Evolutionary conservation across 2,113 vertebrate genomes (phyloP), one percentile per base, ranked within the genome.

Genomic region (Grallaria varia): DNA sequence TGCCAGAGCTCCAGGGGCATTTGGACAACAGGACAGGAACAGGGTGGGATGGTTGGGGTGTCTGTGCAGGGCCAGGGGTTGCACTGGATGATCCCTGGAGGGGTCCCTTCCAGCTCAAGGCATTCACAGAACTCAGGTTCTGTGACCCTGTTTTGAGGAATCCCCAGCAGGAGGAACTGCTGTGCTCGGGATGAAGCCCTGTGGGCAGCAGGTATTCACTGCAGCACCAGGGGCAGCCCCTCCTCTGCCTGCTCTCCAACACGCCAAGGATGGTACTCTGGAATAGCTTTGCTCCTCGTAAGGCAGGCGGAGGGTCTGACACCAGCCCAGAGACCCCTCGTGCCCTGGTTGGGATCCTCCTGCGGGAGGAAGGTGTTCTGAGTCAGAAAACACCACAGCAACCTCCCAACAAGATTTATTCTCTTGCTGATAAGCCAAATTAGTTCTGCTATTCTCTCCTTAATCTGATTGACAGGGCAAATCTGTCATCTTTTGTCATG

Each of bases 361-460:
- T 72, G 69, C 39, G 33, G 20, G 30, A 39, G 37, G 28, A 62
- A 66, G 21, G 35, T 53, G 45, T 5, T 69, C 6, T 6, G 40
- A 67, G 3, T 7, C 16, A 52, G 49, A 17, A 56, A 91, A 55
- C 52, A 12, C 30, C 27, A 4, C 53, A 40, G 12, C 62, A n/a
- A 31, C 52, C 74, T 71, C 33, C 62, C 84, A 27, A 5, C 47
- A 60, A 84, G 87, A 94, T 93, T 91, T 82, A 87, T 95, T 71
- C 75, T 75, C 71, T 17, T 27, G 74, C 69, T 89, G 88, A 79
- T 83, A 58, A 89, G 56, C 74, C 82, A 89, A 88, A 90, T 94
- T 69, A 94, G 67, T 60, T 84, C 67, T 88, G 82, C 79, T 84
- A 6, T 87, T 95, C 58, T 83, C 63, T 88, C 82, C 67, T 18